Evolutionary conservation across 2,113 vertebrate genomes (phyloP), one percentile per base, ranked within the genome.

Genomic region (Vimba vimba): DNA sequence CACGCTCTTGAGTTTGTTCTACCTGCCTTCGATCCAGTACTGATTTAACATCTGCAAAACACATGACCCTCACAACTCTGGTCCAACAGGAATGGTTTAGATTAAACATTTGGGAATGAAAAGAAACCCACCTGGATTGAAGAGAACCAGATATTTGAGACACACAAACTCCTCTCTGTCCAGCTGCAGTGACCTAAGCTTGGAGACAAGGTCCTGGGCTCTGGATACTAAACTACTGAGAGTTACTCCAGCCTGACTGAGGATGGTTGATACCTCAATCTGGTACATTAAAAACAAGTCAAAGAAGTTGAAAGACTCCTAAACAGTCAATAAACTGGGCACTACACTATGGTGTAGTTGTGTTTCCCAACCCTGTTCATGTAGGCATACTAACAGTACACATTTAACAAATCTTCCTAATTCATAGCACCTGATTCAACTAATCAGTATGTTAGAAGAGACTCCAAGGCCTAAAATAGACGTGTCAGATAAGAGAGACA

Each of bases 121-220:
- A 52, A 27, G 21, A 77, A 77, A 73, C 94, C 90, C 82, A 94
- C 95, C 95, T 1, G 95, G 95, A 85, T 95, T 96, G 85, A 95
- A 96, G n/a, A 96, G 92, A 33, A 96, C 95, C 45, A 96, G 88
- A 89, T 95, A 93, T 85, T 96, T 96, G 5, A 96, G 94, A 87
- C 94, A 96, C 66, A 96, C 93, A 92, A 96, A 96, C 87, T 96
- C 94, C 1, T 94, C 91, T 83, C 88, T 91, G 93, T 96, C 95
- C 23, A 95, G 88, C 57, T 94, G 93, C 83, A 96, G 93, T 23
- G 91, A 87, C 86, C 92, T 95, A 82, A 96, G 88, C 90, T 96
- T 96, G 57, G 89, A 89, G 36, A 95, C 95, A 21, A 96, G 90
- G 86, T 95, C 95, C 82, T 96, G 95, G 4, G 94, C 90, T 60